Evolutionary conservation across 2,797 vertebrate genomes (phyloP), one percentile per base, ranked within the genome.

Genomic region (Bradypus variegatus): DNA sequence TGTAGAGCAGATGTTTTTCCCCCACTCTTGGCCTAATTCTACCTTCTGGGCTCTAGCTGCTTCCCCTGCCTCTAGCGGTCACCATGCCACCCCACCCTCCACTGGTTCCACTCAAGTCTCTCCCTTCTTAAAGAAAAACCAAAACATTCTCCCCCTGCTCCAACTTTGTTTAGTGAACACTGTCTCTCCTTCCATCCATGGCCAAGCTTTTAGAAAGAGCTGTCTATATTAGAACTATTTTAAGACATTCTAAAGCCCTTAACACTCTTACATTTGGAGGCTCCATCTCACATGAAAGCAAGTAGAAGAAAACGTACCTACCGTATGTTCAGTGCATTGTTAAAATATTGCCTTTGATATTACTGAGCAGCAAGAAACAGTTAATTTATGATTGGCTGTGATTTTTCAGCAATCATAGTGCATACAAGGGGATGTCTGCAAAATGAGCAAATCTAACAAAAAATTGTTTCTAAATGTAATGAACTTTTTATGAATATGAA

Each of bases 401-500:
- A 92, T 90, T 94, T 92, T 86, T 93, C 73, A 84, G 80, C 83
- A 79, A 60, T 84, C 76, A 27, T 65, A 31, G 83, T 65, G 86
- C 38, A 55, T 86, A 86, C 53, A 48, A 80, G 48, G 60, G 45
- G 80, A 90, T 82, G 78, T 83, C 76, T 90, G 70, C 70, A 86
- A 93, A 94, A 91, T 62, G 77, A 94, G 80, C 93, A 95, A 92
- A 94, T 84, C 72, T 70, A 90, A 92, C 53, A 41, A 25, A 53
- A 94, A 93, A 86, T 45, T 78, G 65, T 72, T 65, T 95, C 90
- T 92, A 94, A 86, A 89, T 94, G 91, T 85, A 93, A 91, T 92
- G 72, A 73, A 87, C 62, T 75, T 95, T 94, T 94, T 87, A 91
- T 64, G 60, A 95, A 91, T 92, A 94, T 95, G 94, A 95, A 78